Base-by-base conservation (phyloP, 2,797 vertebrate genomes). In the Diceros bicornis region DNA sequence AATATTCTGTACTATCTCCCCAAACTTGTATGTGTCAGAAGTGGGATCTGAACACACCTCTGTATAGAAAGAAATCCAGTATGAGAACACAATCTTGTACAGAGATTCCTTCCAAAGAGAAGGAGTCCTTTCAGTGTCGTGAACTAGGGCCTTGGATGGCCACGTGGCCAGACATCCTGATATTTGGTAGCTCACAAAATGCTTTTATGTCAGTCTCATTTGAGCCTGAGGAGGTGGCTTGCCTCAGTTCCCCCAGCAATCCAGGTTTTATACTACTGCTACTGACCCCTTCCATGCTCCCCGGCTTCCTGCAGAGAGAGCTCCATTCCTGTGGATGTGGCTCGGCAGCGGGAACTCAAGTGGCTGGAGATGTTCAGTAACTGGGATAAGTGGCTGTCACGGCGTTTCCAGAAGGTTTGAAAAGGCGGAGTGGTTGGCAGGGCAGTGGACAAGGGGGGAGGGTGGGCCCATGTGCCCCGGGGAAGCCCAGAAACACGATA, bases 281-380 rank as follows among this genome's bases (percentile, higher is more conserved):
- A 29, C 82, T 98, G 93, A 98, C 85, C 29, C 83, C 34, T 93
- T 83, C 66, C 25, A 0, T 96, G 77, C 72, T 91, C 69, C 72
- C 29, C 29, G 55, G 4, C 8, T 32, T 68, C 95, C 79, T 94
- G 11, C 98, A 99, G 99, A 66, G 99, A 99, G 98, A 99, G 16
- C 2, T 98, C 93, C 96, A 98, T 97, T 95, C 92, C 98, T 0
- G 98, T 99, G 97, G 99, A 99, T 68, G 99, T 99, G 92, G 99
- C 99, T 55, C 98, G 99, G 37, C 99, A 99, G 98, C 98, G 99
- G 96, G 99, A 99, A 98, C 98, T 99, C 97, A 99, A 99, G 91
- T 99, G 99, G 99, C 97, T 99, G 61, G 99, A 99, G 52, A 99
- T 99, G 99, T 99, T 99, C 98, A 97, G 94, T 97, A 98, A 99